Base-by-base conservation (phyloP, 2,797 vertebrate species). In the Toxotes lorentzi region DNA sequence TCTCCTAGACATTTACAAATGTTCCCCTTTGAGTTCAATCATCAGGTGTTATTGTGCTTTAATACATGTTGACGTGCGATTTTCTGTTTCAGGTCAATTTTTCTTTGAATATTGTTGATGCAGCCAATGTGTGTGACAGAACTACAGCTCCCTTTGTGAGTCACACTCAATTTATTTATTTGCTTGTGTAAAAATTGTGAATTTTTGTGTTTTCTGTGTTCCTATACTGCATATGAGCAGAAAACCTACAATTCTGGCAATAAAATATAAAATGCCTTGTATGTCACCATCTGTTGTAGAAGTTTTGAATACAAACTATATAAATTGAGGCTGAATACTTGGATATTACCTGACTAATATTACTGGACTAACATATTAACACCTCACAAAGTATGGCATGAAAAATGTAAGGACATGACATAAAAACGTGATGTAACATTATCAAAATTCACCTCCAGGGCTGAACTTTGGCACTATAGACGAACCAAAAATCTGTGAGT, bases 401-500 rank as follows among this genome's bases (percentile, higher is more conserved):
- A 73, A 54, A 82, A 73, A 78, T 69, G 47, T 65, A 38, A 81
- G 75, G 51, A 73, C 70, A 62, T 21, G 82, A 82, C 38, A 70
- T 70, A 47, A 76, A 81, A 84, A 73, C 7, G 81, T 43, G 70
- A 79, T 74, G 54, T 65, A 68, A 80, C 61, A 67, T 87, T 86
- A 91, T 86, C 87, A 88, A 91, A 93, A 93, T 90, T 86, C 76
- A 86, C 83, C 87, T 86, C 79, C 84, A 84, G 79, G 82, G 82
- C 62, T 90, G 79, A 92, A 94, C 91, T 93, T 94, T 94, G 93
- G 92, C 93, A 93, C 92, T 64, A 79, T 72, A 82, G 86, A 91
- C 66, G 43, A 85, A 83, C 35, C 54, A 85, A 79, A 64, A 48
- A 43, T 45, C 4, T 38, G 64, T 48, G 69, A 23, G 43, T 54